Conservation (phyloP, 2,797 vertebrate genomes). For the Cirrhinus mrigala region DNA sequence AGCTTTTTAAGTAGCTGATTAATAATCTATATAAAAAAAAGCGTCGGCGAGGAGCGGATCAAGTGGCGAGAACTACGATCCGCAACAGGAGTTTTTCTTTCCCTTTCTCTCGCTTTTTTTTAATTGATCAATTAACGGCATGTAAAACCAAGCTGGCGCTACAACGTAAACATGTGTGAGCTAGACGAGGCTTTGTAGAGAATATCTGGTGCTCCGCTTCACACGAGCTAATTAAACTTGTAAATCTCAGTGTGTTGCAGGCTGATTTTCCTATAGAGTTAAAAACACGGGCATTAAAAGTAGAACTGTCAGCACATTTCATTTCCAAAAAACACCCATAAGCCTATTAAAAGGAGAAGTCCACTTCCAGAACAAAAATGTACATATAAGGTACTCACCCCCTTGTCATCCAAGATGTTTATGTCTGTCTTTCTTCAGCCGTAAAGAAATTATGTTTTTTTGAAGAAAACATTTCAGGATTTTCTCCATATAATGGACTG, state of each 20-base stretch:
- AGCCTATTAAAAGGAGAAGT: too few relatives aligned
- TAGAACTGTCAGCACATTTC: conserved; percentile 40
- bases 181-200: conserved; percentile 28
- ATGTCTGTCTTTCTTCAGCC: too few relatives aligned
- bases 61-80: conserved; percentile 34
- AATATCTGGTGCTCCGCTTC: conserved; percentile 16
- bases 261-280: conserved; percentile 32
- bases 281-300: conserved; percentile 16
- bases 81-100: conserved; percentile 37
- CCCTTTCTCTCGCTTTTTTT: conserved; percentile 43
- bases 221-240: conserved; percentile 44
- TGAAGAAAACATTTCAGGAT: too few relatives aligned
- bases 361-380: too few relatives aligned
- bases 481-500: too few relatives aligned
- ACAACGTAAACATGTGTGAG: conserved; percentile 45
- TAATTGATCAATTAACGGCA: conserved; percentile 55
- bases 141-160: conserved; percentile 40
- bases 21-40: conserved; percentile 54
- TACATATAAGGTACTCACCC: too few relatives aligned
- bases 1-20: conserved; percentile 56
- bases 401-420: too few relatives aligned
- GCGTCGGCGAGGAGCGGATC: conserved; percentile 33
- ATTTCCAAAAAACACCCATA: conserved; percentile 20
- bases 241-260: conserved; percentile 41
- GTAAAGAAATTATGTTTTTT: too few relatives aligned